Percentiles rank a stretch among this genome's conserved stretches.
Evolutionary conservation across 1,140 invertebrate genomes (phyloP).

Genomic region (Doryteuthis pealeii): DNA sequence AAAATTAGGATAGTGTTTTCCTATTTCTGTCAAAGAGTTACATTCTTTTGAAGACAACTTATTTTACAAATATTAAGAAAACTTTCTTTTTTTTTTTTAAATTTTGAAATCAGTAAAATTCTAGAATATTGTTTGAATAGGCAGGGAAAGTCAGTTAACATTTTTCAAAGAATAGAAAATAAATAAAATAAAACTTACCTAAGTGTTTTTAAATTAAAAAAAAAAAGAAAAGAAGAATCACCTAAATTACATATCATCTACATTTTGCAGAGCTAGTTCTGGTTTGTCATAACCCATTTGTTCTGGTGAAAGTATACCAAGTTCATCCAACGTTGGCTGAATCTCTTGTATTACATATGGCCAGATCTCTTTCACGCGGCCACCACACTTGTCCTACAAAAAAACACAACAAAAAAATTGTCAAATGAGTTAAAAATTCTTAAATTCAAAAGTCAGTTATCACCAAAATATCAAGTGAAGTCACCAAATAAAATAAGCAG

Average conservation of each 20-base stretch:
- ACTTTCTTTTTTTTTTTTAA: too few relatives aligned
- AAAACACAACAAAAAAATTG: conserved; percentile 29
- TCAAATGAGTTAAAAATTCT: not conserved
- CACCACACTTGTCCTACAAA: conserved; percentile 78
- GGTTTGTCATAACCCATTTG: conserved; percentile 97
- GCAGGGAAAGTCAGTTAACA: too few relatives aligned
- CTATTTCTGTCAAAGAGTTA: too few relatives aligned
- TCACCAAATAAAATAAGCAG: not conserved
- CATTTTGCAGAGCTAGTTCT: conserved; percentile 68
- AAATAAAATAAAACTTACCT: too few relatives aligned
- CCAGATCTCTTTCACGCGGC: conserved; percentile 77
- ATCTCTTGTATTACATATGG: conserved; percentile 93
- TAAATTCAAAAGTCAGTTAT: not conserved
- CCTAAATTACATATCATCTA: conserved; percentile 35
- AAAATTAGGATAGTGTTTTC: too few relatives aligned
- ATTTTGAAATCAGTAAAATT: too few relatives aligned
- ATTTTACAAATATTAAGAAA: too few relatives aligned
- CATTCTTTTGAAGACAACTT: too few relatives aligned
- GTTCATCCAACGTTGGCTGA: conserved; percentile 84
- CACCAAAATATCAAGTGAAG: not conserved
- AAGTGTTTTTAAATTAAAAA: too few relatives aligned
- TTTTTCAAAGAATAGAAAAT: too few relatives aligned
- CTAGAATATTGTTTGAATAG: too few relatives aligned
- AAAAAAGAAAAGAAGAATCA: not conserved
- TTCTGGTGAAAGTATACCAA: conserved; percentile 92